These are phyloP conservation scores for Ridgeia piscesae DNA, from an alignment of 1,140 invertebrate species.

Conservation along the genomic window DNA sequence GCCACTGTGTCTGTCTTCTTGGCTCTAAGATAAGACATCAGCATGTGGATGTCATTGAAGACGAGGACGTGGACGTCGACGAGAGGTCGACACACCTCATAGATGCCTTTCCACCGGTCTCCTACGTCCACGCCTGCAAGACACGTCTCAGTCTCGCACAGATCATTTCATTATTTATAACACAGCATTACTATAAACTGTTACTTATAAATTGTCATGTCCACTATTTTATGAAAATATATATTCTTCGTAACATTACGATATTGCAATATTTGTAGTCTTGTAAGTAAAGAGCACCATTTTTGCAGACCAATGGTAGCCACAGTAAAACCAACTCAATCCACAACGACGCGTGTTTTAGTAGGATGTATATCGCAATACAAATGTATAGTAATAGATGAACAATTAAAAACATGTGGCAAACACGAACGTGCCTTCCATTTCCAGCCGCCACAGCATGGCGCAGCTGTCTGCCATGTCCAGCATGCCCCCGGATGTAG, in stretches of 20 bases:
- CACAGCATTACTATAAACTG: not conserved
- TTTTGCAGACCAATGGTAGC: too few relatives aligned
- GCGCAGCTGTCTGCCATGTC: constrained; percentile 63
- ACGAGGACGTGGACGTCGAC: constrained; percentile 61
- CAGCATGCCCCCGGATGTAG: constrained; percentile 55
- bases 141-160: not conserved
- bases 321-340: too few relatives aligned
- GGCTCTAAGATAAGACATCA: constrained; percentile 56
- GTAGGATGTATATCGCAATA: too few relatives aligned
- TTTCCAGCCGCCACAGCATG: constrained; percentile 60
- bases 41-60: constrained; percentile 66
- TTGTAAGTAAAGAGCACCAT: too few relatives aligned
- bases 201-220: too few relatives aligned
- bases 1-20: constrained; percentile 43
- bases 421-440: constrained; percentile 55
- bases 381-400: not conserved
- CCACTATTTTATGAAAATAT: too few relatives aligned
- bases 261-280: too few relatives aligned
- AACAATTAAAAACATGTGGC: not conserved
- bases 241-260: too few relatives aligned
- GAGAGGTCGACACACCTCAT: constrained; percentile 52
- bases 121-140: constrained; percentile 50
- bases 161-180: not conserved
- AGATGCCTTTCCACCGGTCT: constrained; percentile 56
- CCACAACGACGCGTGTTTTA: too few relatives aligned